Base-by-base conservation (phyloP, 2,113 vertebrate genomes). In the Haemorhous mexicanus region DNA sequence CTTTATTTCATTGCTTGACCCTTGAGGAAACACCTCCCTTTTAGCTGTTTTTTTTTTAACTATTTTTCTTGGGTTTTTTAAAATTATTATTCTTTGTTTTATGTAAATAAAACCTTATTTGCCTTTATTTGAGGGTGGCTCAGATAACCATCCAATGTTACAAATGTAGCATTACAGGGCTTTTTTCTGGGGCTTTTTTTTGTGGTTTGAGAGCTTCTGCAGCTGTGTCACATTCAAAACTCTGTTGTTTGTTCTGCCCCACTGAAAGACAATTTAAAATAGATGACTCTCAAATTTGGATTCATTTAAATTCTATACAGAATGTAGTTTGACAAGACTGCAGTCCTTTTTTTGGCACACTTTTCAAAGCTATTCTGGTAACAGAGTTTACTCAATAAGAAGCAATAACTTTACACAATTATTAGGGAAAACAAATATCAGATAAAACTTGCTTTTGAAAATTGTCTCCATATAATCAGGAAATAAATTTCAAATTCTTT, bases 231-330 rank as follows among this genome's bases (percentile, higher is more conserved):
- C 76, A 76, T 72, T 92, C 44, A 90, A 62, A 87, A 85, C n/a
- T 79, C 76, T 44, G 53, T 86, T 58, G 77, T 91, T 91, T 78
- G n/a, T 62, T 91, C 77, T 75, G 14, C 5, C 56, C 63, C 44
- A 84, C 44, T 58, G 37, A 61, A 68, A 87, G 44, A 84, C 84
- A 91, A 91, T 87, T 84, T 75, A 78, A 89, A 91, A 87, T 67
- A 79, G 53, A 89, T 69, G n/a, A 84, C 21, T 81, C 49, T 66
- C 52, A 89, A 78, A 78, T 96, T 70, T 75, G 41, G 35, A 91
- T 70, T 84, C 2, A 89, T 94, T 89, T 82, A 84, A 76, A 93
- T 84, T 91, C 41, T 85, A 76, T 37, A 68, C 13, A 78, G 49
- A 82, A 43, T 7, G 6, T 52, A 61, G 44, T 75, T 50, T 26